Evolutionary conservation across 2,888 invertebrate genomes (phyloP), one percentile per base, ranked within the genome.

Genomic region (Steromphala cineraria): DNA sequence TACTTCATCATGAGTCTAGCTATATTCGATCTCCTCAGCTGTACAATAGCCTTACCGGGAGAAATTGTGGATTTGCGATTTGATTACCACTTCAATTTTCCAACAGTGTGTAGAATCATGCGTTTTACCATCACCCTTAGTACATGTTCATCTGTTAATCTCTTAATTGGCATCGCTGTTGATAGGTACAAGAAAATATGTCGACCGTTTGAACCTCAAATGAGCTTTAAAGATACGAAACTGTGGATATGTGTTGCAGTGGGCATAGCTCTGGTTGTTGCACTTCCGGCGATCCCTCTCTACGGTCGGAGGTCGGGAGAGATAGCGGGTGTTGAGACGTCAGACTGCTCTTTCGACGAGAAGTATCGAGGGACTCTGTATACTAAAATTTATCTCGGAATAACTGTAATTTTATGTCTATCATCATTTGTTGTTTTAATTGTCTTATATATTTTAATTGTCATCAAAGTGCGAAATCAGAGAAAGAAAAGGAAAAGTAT

Each of bases 131-230:
- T 79, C 56, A 79, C 74, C 21, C 31, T 80, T 17, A 67, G 52
- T 40, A 76, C 75, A n/a, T 53, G 71, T n/a, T 74, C 80, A 0
- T 86, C 86, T 4, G 86, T 85, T 8, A 40, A 81, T 7, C 56
- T 84, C 8, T 56, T 86, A 21, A 62, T 82, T 31, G 85, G 82
- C 13, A 86, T 86, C 21, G 86, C 84, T 8, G 82, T 85, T 1
- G 86, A 86, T 46, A 78, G 86, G n/a, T 86, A 84, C 78, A 31
- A 84, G 36, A 85, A 85, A 79, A 86, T 86, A 56, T 85, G 86
- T 79, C 81, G 83, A 17, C 85, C 85, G 2, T 82, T 86, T 28
- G 85, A 83, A 24, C 81, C 83, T 10, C 85, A 84, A 31, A 85
- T 86, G 56, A 85, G 83, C 4, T 84, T 85, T 0, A 82, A 81